Evolutionary conservation across 2,797 vertebrate genomes (phyloP), one percentile per base, ranked within the genome.

Genomic region (Meda fulgida): DNA sequence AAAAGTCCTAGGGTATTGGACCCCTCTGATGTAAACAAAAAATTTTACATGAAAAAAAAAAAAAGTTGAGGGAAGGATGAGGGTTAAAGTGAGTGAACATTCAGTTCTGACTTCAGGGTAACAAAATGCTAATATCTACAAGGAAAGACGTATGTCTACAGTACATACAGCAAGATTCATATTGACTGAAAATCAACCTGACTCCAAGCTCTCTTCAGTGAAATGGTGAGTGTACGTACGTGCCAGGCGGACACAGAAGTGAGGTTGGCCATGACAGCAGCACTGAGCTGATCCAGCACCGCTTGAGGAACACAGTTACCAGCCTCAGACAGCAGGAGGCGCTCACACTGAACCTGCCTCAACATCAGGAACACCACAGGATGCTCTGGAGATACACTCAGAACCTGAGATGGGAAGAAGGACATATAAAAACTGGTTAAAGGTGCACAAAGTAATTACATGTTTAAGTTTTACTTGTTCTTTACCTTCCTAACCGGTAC

Each of bases 291-390:
- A 86, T 97, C 95, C 82, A 99, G 90, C 5, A 97, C 90, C 0
- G 91, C 79, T 40, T 96, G 94, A 77, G 97, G 94, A 81, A 99
- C 95, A 46, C 93, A 88, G 85, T 93, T 92, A 53, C 91, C 93
- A 31, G 92, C 89, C 23, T 84, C 90, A 53, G 94, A 93, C 87
- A 94, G 85, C 31, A 99, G 89, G 73, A 99, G 95, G 82, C 95
- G 93, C 89, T 96, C 96, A 91, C 96, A 98, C 83, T 99, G 97
- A 89, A 99, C 94, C 95, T 98, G 98, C 81, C 96, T 96, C 89
- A 99, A 90, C 58, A 96, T 94, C 87, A 99, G 90, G 84, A 96
- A 93, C 77, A 97, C 90, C 55, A 91, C 91, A 9, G 98, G 96
- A 80, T 97, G 95, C 5, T 98, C 96, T 53, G 97, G 96, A 58